Conservation (phyloP, 2,888 invertebrate species). For the Oscheius sp. region DNA sequence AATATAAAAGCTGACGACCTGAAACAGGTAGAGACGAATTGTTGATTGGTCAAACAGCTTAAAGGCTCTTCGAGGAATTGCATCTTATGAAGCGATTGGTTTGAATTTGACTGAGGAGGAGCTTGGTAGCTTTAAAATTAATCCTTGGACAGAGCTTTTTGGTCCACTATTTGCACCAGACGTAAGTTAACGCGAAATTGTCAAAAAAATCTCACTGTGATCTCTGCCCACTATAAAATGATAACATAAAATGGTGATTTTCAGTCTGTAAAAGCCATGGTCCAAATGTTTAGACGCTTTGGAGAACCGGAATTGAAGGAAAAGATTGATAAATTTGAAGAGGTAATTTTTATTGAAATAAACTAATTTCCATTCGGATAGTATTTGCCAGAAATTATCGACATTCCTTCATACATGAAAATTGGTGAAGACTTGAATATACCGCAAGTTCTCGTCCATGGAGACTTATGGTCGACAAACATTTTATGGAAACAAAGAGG, state of each 20-base stretch:
- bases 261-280: neutral
- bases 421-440: slow-evolving; percentile 5
- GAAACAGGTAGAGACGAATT: neutral
- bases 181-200: neutral
- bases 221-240: neutral
- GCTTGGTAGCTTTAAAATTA: neutral
- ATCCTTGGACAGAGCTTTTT: slow-evolving; percentile 16
- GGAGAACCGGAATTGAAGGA: neutral
- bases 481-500: slow-evolving; percentile 35
- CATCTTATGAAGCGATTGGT: slow-evolving; percentile 2
- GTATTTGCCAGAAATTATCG: neutral
- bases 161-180: neutral
- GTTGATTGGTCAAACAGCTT: neutral
- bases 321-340: slow-evolving; percentile 1
- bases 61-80: slow-evolving; percentile 5
- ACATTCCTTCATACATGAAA: neutral
- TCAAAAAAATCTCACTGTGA: too few relatives aligned
- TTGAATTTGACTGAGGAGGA: slow-evolving; percentile 22
- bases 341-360: slow-evolving; percentile 12
- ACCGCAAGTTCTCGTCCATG: slow-evolving; percentile 37
- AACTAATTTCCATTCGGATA: neutral
- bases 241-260: neutral
- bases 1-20: neutral
- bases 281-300: slow-evolving; percentile 7
- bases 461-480: slow-evolving; percentile 48